phyloP scores from a whole-genome alignment of 1,140 invertebrate species.

The Battus philenor region DNA sequence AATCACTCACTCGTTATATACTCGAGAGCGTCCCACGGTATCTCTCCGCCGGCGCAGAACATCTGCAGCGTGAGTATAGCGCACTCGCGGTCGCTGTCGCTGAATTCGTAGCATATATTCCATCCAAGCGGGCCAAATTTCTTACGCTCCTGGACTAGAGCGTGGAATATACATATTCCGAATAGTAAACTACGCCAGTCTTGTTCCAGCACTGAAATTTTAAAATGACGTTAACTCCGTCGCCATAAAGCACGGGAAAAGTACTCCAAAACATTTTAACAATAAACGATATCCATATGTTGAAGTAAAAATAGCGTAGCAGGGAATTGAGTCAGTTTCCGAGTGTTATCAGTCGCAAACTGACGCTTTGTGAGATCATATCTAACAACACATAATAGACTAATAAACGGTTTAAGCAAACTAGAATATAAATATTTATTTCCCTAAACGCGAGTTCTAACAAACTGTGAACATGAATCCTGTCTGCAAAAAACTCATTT shows the following conservation, averaged over 20 bases:
- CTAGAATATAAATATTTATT: no score
- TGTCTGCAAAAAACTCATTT: no score
- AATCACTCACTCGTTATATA: conserved; percentile 85
- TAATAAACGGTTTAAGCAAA: no score
- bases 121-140: conserved; percentile 94
- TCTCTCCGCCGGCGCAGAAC: conserved; percentile 83
- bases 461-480: no score
- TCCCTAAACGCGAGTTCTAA: no score
- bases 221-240: no score
- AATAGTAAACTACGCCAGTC: conserved; percentile 88
- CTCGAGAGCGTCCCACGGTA: conserved; percentile 92
- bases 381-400: no score
- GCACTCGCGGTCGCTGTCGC: conserved; percentile 91
- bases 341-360: no score
- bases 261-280: background rate
- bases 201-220: conserved; percentile 79
- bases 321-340: no score
- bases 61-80: conserved; percentile 90
- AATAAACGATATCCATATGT: no score
- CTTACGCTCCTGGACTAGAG: conserved; percentile 90
- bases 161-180: conserved; percentile 89
- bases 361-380: no score
- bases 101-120: conserved; percentile 95
- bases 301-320: no score
- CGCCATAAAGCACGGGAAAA: background rate